These are phyloP conservation scores for Coreoperca whiteheadi DNA, from an alignment of 2,113 vertebrate species.

Conservation along the genomic window DNA sequence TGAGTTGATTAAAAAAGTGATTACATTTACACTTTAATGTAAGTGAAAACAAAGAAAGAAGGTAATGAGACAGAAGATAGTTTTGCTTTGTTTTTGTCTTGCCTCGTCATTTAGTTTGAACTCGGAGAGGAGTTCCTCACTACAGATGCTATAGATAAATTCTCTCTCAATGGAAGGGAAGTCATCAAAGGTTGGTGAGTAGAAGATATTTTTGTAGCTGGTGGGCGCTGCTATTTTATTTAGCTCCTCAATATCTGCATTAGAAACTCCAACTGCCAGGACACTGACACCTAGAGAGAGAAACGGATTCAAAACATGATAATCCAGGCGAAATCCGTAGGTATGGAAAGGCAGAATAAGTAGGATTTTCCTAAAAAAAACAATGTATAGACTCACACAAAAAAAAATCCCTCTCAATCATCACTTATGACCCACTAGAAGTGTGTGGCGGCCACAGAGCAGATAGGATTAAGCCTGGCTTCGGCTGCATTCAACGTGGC, in stretches of 20 bases:
- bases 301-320: neutral
- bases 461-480: no score
- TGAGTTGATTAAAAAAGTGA: constrained; percentile 28
- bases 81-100: constrained; percentile 11
- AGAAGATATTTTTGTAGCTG: constrained; percentile 88
- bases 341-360: neutral
- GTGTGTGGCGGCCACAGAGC: no score
- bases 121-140: constrained; percentile 78
- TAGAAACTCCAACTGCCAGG: constrained; percentile 87
- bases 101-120: constrained; percentile 78
- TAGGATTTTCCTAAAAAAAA: no score
- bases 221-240: constrained; percentile 83
- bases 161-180: constrained; percentile 88
- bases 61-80: neutral
- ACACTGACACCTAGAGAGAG: constrained; percentile 85
- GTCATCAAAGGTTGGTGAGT: constrained; percentile 85
- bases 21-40: neutral
- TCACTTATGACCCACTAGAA: no score
- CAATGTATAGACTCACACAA: no score
- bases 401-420: no score
- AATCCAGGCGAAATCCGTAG: neutral
- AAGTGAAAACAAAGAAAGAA: neutral
- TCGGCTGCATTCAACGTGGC: no score
- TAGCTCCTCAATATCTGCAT: constrained; percentile 87
- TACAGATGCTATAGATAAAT: constrained; percentile 87